Evolutionary conservation across 2,113 vertebrate genomes (phyloP), one percentile per base, ranked within the genome.

Genomic region (Channa maculata): DNA sequence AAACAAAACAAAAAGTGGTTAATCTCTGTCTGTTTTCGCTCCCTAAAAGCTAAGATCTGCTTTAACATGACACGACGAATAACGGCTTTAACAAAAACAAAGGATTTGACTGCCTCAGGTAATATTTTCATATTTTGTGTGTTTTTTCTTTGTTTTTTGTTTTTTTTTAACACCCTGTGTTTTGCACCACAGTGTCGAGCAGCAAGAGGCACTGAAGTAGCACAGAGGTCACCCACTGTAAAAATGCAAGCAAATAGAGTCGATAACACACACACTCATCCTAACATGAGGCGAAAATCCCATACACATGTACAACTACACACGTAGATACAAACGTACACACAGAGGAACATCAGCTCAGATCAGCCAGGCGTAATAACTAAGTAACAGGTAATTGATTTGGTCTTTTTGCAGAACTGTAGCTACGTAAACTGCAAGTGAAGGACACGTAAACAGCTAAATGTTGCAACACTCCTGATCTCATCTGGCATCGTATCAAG

Each of bases 301-400:
- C 45, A 50, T 24, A 10, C 55, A 48, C 24, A 36, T 7, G 5
- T 38, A 65, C 69, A 62, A 34, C 41, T 3, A 24, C 24, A 24
- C 24, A 24, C 24, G 36, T 10, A 62, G 15, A 62, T 14, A 36
- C 15, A 63, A n/a, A 5, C 45, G 7, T 53, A 2, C 24, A 59
- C 24, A 60, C 33, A 36, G 14, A 68, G 24, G 24, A 24, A 24
- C 24, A 10, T 48, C n/a, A 52, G 24, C 24, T 24, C 43, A 45
- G 38, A 79, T 65, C 70, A 46, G 62, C n/a, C 68, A 69, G 37
- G 24, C 44, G 48, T 51, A 76, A 65, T 52, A 51, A 33, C 3
- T 41, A 51, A 46, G 50, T 53, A 6, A 0, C n/a, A 54, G 12
- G 2, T 49, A 54, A 70, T 70, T 36, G 33, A 77, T 52, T 66